Base-by-base conservation (phyloP, 2,888 invertebrate species). In the Villa cingulata region DNA sequence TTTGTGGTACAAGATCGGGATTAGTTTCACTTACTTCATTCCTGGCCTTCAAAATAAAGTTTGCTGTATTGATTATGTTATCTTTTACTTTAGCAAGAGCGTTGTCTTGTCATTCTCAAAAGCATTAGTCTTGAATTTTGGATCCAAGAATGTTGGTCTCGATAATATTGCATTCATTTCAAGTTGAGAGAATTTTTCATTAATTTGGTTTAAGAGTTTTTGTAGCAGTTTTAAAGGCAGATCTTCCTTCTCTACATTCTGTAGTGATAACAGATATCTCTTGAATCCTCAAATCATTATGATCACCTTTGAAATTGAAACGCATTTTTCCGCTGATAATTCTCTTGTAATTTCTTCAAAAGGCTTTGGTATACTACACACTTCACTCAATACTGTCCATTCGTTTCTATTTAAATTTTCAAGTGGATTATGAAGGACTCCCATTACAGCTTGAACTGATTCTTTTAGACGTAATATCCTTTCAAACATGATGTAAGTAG, bases 251-350 rank as follows among this genome's bases (percentile, higher is more conserved):
- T 9, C 2, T 1, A 1, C 1, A 2, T 9, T 17, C 17, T 15
- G 15, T 2, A 29, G n/a, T 32, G 2, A 2, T 27, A 32, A 4
- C 3, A 41, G 6, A 32, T 23, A 32, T 27, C 29, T 19, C 29
- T 12, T 41, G 10, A 41, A 6, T 41, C 56, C 55, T 45, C 44
- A 16, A 9, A 55, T 49, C 20, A 60, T 45, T 37, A 56, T 56
- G 39, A 58, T 56, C 32, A 58, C 54, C 40, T 50, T 56, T 32
- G 58, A 59, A 29, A 57, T 37, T 42, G 50, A 55, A 16, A 56
- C 55, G 53, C 57, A 57, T 52, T 55, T 50, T 51, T 60, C 57
- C 16, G 54, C 55, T 40, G 57, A 57, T 51, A 58, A 48, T 47
- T 50, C 50, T 2, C 20, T 37, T 9, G 58, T 56, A 5, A 58